Evolutionary conservation across 35 echinoderm and acorn worm species (phyloP), one percentile per base, ranked within the genome.

Genomic region (Holothuria glaberrima): DNA sequence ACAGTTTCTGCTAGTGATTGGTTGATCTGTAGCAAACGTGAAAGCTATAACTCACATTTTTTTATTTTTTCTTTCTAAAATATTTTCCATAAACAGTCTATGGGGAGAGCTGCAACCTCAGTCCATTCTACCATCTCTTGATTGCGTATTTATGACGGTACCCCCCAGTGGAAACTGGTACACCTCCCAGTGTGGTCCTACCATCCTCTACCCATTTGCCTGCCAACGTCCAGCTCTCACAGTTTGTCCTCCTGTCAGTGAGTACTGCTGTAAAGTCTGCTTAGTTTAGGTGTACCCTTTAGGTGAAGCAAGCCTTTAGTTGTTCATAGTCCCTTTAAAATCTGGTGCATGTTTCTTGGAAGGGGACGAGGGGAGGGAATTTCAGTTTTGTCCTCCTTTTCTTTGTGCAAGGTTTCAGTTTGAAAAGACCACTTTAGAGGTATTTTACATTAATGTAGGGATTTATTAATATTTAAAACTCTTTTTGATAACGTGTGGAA

Each of bases 181-280:
- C 58, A 84, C 80, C 32, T 58, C 80, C 14, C 24, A 84, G 27
- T 84, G 80, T 56, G 57, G 17, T 31, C 80, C 56, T 29, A 84
- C 80, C 80, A 84, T 84, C 7, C 41, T 25, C 13, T 84, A 61
- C 21, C 28, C 80, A 19, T 84, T 61, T 61, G 80, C 56, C 54
- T 84, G 80, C 25, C 80, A 84, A 54, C 52, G 80, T 24, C 52
- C 80, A 61, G 57, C 56, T 33, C 12, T 84, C 14, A 61, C 80
- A n/a, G 20, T 7, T 9, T 84, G 80, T n/a, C 80, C 80, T 13
- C 80, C 80, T 29, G 80, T 84, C 57, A 84, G 80, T 84, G 31
- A 84, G 80, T 84, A 78, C 3, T 77, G 73, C 22, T 77, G 73
- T 74, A 45, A 45, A 54, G 3, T 54, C 50, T 54, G 13, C 13